Evolutionary conservation across 2,888 invertebrate species (phyloP), one percentile per base, ranked within the genome.

Genomic region (Antitype chi): DNA sequence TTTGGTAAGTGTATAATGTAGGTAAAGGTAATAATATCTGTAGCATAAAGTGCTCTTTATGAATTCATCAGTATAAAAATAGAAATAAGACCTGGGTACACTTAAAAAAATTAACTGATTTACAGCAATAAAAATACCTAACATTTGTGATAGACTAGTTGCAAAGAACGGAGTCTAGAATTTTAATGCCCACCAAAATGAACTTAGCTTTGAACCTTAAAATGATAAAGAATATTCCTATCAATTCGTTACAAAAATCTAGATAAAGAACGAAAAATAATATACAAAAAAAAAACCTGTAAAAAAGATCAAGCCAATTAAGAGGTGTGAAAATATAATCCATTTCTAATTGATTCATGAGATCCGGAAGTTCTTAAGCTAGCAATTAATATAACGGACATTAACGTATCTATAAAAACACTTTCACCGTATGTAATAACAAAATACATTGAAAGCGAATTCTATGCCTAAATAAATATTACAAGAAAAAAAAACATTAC

Each of bases 291-390:
- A 43, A 43, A 62, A 13, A 32, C 28, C 3, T 9, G 8, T 32
- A 43, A 28, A 28, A 52, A 32, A 13, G 11, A 17, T 32, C 17
- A 57, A 63, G 4, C 11, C 8, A 67, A 60, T n/a, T 68, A 59
- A 43, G 32, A 80, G n/a, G 63, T 82, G 75, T 62, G 43, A 62
- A 79, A 64, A 80, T n/a, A 62, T 72, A 62, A 84, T 71, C 63
- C 49, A 84, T 43, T 70, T 84, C 49, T 38, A 80, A 76, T 70
- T 53, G 62, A 67, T 28, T 82, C 81, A 71, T 81, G 81, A 81
- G 69, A 76, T 76, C 71, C 81, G 76, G 66, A 72, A 72, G 70
- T 81, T 57, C 43, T 15, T 49, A 25, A 49, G 53, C 47, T 62
- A 68, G 49, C 68, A 66, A 80, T 84, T 80, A 80, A n/a, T 62